Base-by-base conservation (phyloP, 2,888 invertebrate species). In the Leucophora obtusa region DNA sequence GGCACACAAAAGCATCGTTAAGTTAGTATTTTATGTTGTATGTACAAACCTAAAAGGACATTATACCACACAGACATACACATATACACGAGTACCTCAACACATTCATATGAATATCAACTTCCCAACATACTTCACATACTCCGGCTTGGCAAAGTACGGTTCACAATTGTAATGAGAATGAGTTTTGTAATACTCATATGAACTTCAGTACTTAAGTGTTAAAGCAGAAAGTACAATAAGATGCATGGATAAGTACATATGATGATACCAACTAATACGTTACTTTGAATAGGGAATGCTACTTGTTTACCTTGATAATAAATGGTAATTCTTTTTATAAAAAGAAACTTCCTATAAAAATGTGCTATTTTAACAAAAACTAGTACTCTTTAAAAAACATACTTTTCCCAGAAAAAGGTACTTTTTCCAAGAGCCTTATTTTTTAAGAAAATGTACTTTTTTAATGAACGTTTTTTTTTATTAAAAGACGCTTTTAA, bases 1-100 rank as follows among this genome's bases (percentile, higher is more conserved):
- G 82, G 77, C 79, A 82, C 83, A 83, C 83, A 78, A 83, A 83
- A 77, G 83, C 79, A 82, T 84, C 84, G 84, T 84, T 84, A 83
- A 82, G 79, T 83, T 77, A 76, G 79, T 62, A 77, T 71, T 83
- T 84, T 84, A 83, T 85, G 81, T 59, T 56, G 24, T 69, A 62
- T 28, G 6, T 58, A 50, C 35, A 69, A 66, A 74, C 75, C 77
- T 58, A 75, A 74, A 65, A 68, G 68, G 72, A 73, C 70, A 75
- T 68, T 82, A 62, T 71, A 43, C 54, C 35, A 35, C 51, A 47
- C 4, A 33, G 28, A 33, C 8, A 18, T 18, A 69, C n/a, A 47
- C n/a, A 18, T 14, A 50, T 24, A 17, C 53, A 33, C 18, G 14
- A 38, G 10, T 18, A 17, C 15, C 17, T n/a, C 10, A 38, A 33